phyloP scores from a whole-genome alignment of 2,888 invertebrate species.

The Cryptocephalus primarius region DNA sequence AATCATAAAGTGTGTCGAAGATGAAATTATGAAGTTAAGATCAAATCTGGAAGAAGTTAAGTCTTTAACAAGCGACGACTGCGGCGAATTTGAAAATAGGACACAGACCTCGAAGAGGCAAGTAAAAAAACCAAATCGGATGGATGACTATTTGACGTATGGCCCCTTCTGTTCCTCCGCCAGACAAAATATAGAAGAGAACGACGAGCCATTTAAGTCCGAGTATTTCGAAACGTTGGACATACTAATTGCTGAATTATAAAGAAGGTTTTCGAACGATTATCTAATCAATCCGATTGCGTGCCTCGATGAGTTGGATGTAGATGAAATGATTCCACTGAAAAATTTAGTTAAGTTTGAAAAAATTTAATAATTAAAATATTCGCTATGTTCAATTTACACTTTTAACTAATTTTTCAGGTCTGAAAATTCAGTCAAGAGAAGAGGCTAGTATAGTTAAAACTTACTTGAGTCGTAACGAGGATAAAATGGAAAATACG shows the following conservation, averaged over 20 bases:
- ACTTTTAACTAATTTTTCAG: no score
- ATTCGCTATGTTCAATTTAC: no score
- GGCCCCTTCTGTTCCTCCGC: neutral
- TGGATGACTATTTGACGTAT: no score
- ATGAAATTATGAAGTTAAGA: neutral
- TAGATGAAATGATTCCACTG: neutral
- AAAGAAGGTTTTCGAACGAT: no score
- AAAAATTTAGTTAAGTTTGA: neutral
- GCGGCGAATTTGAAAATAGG: neutral
- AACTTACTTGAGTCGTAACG: no score
- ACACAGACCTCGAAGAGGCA: no score
- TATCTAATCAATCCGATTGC: neutral
- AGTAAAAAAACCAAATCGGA: no score
- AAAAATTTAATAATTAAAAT: no score
- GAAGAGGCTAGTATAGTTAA: no score
- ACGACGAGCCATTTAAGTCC: neutral
- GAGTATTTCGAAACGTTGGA: neutral
- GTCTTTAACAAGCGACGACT: neutral
- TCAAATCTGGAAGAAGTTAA: neutral
- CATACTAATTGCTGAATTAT: neutral
- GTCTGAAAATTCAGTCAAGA: no score
- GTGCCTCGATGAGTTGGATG: neutral
- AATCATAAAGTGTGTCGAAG: neutral
- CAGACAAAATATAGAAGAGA: neutral
- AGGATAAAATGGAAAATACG: no score